These are phyloP conservation scores for Manis crassicaudata DNA, from an alignment of 2,797 vertebrate species.

Conservation along the genomic window DNA sequence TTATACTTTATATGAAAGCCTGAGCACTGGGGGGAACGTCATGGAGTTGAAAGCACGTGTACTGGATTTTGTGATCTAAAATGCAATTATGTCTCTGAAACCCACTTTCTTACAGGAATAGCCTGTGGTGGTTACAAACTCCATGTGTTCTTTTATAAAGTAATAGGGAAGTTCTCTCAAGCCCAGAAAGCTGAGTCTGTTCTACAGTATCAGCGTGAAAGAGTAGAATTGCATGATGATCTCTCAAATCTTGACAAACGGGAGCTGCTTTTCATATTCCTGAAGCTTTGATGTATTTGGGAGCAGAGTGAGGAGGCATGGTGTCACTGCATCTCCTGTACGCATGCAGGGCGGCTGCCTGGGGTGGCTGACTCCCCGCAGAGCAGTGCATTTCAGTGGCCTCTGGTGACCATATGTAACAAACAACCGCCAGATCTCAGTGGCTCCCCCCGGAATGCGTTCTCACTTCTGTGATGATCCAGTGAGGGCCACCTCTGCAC, in stretches of 20 bases:
- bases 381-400: not conserved
- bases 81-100: constrained; percentile 54
- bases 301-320: not conserved
- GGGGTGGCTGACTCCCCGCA: not conserved
- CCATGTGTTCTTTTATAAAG: not conserved
- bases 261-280: not conserved
- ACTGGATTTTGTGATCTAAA: constrained; percentile 1
- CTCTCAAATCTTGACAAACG: not conserved
- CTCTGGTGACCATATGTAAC: not conserved
- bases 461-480: not conserved
- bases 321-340: not conserved
- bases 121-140: not conserved
- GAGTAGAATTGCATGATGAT: not conserved
- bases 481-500: not conserved
- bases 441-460: not conserved
- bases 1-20: constrained; percentile 51
- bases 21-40: constrained; percentile 37
- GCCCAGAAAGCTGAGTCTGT: not conserved
- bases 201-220: not conserved
- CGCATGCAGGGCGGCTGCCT: not conserved
- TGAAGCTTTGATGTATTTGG: not conserved
- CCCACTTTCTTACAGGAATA: constrained; percentile 41
- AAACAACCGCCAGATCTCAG: not conserved
- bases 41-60: not conserved
- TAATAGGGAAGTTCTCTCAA: not conserved